Evolutionary conservation across 2,888 invertebrate genomes (phyloP), one percentile per base, ranked within the genome.

Genomic region (Acanthosepion esculentum): DNA sequence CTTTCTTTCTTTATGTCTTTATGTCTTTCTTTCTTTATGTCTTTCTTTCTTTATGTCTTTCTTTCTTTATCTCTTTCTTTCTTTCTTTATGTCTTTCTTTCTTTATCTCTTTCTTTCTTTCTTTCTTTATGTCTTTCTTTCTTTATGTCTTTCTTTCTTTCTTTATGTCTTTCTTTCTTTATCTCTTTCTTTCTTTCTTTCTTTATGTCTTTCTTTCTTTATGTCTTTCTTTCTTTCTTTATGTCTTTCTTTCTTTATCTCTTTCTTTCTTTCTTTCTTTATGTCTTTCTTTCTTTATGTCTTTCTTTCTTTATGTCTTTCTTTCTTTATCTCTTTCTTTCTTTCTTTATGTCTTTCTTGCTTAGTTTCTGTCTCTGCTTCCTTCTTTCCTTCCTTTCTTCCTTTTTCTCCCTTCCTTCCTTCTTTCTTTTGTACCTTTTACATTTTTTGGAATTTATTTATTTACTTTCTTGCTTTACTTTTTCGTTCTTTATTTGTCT

Each of bases 211-310:
- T n/a, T 78, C 15, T n/a, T 78, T 15, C n/a, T n/a, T 10, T 41
- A 41, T 41, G 0, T 41, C 41, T 3, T 41, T 2, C 41, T 41
- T 41, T 41, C 41, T n/a, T n/a, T n/a, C n/a, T n/a, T n/a, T n/a
- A n/a, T n/a, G n/a, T n/a, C 41, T 41, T 3, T 3, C 41, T 2
- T 41, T 2, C 0, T n/a, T n/a, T n/a, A n/a, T n/a, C n/a, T n/a
- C n/a, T 2, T 41, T 26, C 8, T 26, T 64, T 64, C 26, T 0
- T 6, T 8, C 20, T 1, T 78, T 78, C 29, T 26, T 29, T n/a
- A 0, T 7, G 0, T 8, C 8, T 78, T 29, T 7, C n/a, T n/a
- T 78, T 29, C n/a, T n/a, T 78, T 12, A 1, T 1, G 10, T 1
- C 18, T n/a, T 78, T n/a, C 12, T 0, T 78, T n/a, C 5, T 8